These are phyloP conservation scores for Bombyx huttoni DNA, from an alignment of 2,888 invertebrate species.

Conservation along the genomic window DNA sequence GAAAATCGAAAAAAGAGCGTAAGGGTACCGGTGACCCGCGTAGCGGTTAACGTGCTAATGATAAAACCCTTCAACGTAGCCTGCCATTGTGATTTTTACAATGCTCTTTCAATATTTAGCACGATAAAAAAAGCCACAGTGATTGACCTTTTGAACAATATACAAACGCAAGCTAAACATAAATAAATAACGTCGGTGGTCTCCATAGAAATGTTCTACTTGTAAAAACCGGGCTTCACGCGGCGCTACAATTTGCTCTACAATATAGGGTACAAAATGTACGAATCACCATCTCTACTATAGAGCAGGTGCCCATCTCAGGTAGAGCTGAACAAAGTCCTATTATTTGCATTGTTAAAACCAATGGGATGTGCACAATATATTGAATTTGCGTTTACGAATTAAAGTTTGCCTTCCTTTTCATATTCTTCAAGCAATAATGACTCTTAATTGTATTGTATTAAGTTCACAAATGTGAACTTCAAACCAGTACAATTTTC, in stretches of 20 bases:
- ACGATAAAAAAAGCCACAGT: too few species aligned
- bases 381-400: slow-evolving; percentile 10
- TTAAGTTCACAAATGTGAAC: too few species aligned
- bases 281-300: slow-evolving; percentile 5
- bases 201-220: slow-evolving; percentile 7
- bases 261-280: slow-evolving; percentile 7
- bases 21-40: too few species aligned
- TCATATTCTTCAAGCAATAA: background rate
- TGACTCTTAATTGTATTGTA: too few species aligned
- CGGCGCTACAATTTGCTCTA: slow-evolving; percentile 50
- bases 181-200: slow-evolving; percentile 1
- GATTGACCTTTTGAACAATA: too few species aligned
- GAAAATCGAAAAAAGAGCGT: too few species aligned
- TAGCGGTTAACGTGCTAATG: too few species aligned
- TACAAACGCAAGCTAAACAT: too few species aligned
- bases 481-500: too few species aligned
- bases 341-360: slow-evolving; percentile 3
- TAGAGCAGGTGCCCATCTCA: slow-evolving; percentile 51
- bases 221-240: slow-evolving; percentile 36
- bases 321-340: slow-evolving; percentile 39
- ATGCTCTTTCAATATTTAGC: too few species aligned
- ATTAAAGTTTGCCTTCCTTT: background rate
- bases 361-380: slow-evolving; percentile 13
- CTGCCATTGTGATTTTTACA: too few species aligned
- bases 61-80: too few species aligned